Evolutionary conservation across 1,140 invertebrate genomes (phyloP).

Genomic region (Drosophila parvula): DNA sequence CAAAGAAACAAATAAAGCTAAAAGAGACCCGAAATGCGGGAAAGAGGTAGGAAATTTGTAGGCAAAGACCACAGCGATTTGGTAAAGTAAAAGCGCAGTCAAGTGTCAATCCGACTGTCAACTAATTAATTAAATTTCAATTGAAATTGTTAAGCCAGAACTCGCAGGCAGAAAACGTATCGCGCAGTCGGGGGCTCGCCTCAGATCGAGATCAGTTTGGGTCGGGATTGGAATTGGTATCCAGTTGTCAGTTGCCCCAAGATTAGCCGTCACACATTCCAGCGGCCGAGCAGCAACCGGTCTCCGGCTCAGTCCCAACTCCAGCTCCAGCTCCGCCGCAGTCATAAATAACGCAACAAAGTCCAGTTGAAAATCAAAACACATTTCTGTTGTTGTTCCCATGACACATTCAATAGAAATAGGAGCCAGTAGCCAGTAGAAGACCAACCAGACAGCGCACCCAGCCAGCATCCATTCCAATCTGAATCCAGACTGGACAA

Average conservation of each 20-base stretch:
- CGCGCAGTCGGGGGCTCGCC: conserved; percentile 68
- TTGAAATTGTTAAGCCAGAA: conserved; percentile 75
- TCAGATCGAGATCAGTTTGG: conserved; percentile 30
- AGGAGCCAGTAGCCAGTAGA: conserved; percentile 62
- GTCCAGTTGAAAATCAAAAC: conserved; percentile 80
- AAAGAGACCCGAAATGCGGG: not conserved
- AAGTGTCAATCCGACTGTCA: conserved; percentile 78
- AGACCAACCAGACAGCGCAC: conserved; percentile 39
- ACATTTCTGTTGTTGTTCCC: conserved; percentile 52
- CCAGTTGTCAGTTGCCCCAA: conserved; percentile 80
- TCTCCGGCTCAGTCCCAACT: conserved; percentile 24
- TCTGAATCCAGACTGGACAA: conserved; percentile 52
- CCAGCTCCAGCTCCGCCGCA: conserved; percentile 18
- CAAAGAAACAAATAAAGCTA: conserved; percentile 6
- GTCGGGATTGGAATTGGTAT: conserved; percentile 42
- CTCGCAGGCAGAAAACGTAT: conserved; percentile 44
- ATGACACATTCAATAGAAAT: conserved; percentile 82
- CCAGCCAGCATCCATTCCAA: conserved; percentile 17
- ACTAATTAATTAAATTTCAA: conserved; percentile 83
- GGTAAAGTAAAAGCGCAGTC: conserved; percentile 61
- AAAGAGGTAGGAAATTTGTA: conserved; percentile 15
- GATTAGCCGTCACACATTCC: conserved; percentile 83
- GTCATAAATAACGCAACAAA: conserved; percentile 66
- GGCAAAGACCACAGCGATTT: conserved; percentile 19
- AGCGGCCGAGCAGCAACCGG: conserved; percentile 56